A percentile compares a stretch with the other conserved stretches of the same genome.
Conservation (phyloP, 2,113 vertebrate genomes). For the Rhea pennata region DNA sequence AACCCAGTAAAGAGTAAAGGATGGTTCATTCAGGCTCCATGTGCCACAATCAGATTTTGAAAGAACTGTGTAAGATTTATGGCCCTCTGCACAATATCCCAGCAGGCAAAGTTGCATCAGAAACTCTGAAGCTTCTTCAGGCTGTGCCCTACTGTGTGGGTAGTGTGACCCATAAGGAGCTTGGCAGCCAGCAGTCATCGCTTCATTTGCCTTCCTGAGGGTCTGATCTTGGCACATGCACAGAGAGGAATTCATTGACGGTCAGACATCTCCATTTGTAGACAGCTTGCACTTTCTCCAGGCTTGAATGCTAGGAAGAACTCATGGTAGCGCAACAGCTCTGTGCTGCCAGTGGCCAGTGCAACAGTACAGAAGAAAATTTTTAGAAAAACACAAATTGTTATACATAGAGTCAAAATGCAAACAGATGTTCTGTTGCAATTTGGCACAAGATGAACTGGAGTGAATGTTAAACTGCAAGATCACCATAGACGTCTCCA, state of each 20-base stretch:
- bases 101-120: background rate
- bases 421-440: background rate
- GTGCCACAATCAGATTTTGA: background rate
- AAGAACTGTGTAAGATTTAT: background rate
- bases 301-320: background rate
- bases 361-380: background rate
- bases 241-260: background rate
- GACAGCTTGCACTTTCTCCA: background rate
- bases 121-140: background rate
- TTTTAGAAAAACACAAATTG: background rate
- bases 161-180: background rate
- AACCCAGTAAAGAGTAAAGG: background rate
- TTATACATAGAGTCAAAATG: background rate
- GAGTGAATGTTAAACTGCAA: background rate
- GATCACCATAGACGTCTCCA: background rate
- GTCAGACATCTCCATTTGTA: background rate
- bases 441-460: background rate
- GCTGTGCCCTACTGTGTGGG: background rate
- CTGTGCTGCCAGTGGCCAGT: background rate
- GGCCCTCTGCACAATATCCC: background rate
- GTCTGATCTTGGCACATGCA: background rate
- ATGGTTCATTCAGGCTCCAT: background rate
- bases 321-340: background rate
- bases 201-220: background rate
- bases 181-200: background rate